These are phyloP conservation scores for Apamea sordens DNA, from an alignment of 2,888 invertebrate species.

Conservation along the genomic window DNA sequence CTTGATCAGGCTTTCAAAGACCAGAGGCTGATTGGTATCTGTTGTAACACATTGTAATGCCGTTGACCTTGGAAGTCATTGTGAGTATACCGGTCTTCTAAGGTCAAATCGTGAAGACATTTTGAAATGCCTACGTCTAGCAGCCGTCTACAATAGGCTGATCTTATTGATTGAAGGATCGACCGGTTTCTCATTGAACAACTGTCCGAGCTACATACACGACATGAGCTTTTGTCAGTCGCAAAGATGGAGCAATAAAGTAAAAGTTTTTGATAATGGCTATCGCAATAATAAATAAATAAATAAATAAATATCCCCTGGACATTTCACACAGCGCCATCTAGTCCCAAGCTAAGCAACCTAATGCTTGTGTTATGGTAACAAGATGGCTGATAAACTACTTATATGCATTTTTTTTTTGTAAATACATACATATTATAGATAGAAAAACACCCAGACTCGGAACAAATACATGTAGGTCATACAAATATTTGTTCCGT, in stretches of 20 bases:
- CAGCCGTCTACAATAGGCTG: conserved; percentile 31
- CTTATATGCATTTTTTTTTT: too few species aligned
- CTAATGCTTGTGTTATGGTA: too few species aligned
- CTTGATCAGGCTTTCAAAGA: neutral
- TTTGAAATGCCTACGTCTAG: conserved; percentile 32
- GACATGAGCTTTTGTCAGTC: neutral
- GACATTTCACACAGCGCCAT: too few species aligned
- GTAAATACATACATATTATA: too few species aligned
- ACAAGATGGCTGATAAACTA: too few species aligned
- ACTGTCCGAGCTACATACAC: neutral
- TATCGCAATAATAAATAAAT: too few species aligned
- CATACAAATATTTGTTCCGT: too few species aligned
- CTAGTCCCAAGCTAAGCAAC: too few species aligned
- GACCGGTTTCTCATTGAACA: conserved; percentile 23
- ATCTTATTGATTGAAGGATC: conserved; percentile 32
- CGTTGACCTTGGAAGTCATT: conserved; percentile 34
- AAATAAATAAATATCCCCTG: too few species aligned
- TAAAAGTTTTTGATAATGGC: neutral
- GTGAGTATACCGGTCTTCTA: conserved; percentile 31
- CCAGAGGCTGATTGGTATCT: neutral
- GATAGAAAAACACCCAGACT: too few species aligned
- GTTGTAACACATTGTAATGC: neutral
- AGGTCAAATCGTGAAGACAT: conserved; percentile 25
- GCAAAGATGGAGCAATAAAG: neutral
- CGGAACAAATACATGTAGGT: too few species aligned